A percentile compares a stretch with the other conserved stretches of the same genome.
These are phyloP conservation scores for Synanceia verrucosa DNA, from an alignment of 2,797 vertebrate genomes.

Conservation along the genomic window DNA sequence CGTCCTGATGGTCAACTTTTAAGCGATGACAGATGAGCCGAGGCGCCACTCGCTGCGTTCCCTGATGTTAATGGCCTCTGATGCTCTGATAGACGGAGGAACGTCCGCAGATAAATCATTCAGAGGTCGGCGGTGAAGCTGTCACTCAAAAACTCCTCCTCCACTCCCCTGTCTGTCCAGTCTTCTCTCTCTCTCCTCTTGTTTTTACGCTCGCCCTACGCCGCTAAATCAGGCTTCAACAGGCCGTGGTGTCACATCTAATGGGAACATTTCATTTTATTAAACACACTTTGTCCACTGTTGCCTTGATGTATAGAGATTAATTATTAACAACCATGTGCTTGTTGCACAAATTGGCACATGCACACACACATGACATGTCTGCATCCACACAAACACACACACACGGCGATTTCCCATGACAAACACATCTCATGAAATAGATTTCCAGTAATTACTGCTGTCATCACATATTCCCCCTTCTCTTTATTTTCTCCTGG, in stretches of 20 bases:
- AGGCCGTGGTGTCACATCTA: constrained; percentile 41
- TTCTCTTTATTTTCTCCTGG: constrained; percentile 73
- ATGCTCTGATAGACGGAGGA: constrained; percentile 73
- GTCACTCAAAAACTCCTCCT: constrained; percentile 60
- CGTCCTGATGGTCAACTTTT: constrained; percentile 60
- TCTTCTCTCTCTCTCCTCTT: constrained; percentile 6
- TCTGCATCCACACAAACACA: constrained; percentile 5
- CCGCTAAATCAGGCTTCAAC: constrained; percentile 11
- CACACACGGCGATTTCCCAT: constrained; percentile 36
- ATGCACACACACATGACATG: not conserved
- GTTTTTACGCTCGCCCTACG: not conserved
- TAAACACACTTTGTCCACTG: constrained; percentile 52
- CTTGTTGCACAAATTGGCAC: constrained; percentile 27
- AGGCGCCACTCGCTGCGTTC: constrained; percentile 37
- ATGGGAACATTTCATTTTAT: constrained; percentile 64
- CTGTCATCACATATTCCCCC: constrained; percentile 68
- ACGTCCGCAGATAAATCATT: constrained; percentile 77
- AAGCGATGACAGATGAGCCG: constrained; percentile 60
- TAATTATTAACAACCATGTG: constrained; percentile 67
- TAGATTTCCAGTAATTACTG: constrained; percentile 78
- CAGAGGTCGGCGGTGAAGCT: constrained; percentile 71
- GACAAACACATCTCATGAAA: constrained; percentile 64
- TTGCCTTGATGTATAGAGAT: constrained; percentile 61
- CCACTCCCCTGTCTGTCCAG: constrained; percentile 29
- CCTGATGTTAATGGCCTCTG: constrained; percentile 74